Base-by-base conservation (phyloP, 2,888 invertebrate species). In the Amblyteles armatorius region DNA sequence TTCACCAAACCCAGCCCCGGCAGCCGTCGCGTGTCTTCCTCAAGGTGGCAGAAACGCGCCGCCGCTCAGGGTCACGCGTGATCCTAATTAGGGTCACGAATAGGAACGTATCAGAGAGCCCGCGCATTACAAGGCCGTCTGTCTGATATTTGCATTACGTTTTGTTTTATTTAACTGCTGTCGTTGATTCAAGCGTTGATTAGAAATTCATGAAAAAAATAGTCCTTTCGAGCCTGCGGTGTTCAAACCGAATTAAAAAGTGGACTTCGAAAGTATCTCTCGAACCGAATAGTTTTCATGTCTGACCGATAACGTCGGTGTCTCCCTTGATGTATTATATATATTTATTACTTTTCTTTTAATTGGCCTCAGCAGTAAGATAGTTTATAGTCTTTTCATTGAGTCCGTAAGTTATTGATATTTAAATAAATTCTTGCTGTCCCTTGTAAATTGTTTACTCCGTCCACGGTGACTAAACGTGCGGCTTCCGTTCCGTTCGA, bases 41-140 rank as follows among this genome's bases (percentile, higher is more conserved):
- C 63, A 63, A 63, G 63, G 33, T 63, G 33, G 63, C 29, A 63
- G 57, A 57, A 57, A 19, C 22, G 29, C 63, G 33, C 29, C 6
- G n/a, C n/a, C 16, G n/a, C 52, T 71, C 52, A 33, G 52, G 52
- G 50, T 36, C 72, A 13, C 72, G 33, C 63, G 63, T 63, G 63
- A 63, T 63, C 26, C 63, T 55, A 33, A 55, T 72, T 33, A 19
- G 29, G 36, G 55, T 72, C 55, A 55, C 72, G 55, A 55, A 72
- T 55, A 9, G 36, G 36, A 72, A 40, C 13, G 22, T 55, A 55
- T 72, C 36, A 6, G 36, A n/a, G n/a, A 36, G 52, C 19, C 13
- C 55, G 9, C 13, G 63, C n/a, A 36, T 29, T 26, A 11, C 55
- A n/a, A n/a, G 52, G 19, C 55, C 55, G 71, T 55, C 55, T 6